Evolutionary conservation across 1,140 invertebrate species (phyloP), one percentile per base, ranked within the genome.

Genomic region (Macrotrachela quadricornifera): DNA sequence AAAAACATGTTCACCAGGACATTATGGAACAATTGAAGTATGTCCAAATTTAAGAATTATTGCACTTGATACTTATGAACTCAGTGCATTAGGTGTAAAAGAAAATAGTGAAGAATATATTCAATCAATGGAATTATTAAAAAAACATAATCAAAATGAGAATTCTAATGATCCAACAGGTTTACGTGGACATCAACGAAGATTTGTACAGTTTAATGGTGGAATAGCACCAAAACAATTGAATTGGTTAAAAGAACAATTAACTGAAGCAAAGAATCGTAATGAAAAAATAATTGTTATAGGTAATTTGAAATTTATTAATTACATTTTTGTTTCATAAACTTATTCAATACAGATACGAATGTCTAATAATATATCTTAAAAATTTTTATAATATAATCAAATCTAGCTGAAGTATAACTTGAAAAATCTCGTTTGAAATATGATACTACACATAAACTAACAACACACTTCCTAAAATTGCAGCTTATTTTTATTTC

Each of bases 141-240:
- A 36, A 46, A 21, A 61, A 49, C 38, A 53, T 18, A 68, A 71
- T 58, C 52, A 58, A 0, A 64, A 68, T 51, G 37, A 57, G 37
- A 56, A 67, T 51, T 57, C 56, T 45, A 64, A 66, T 57, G 50
- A 54, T 15, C 10, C 17, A 61, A 16, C 64, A 69, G 55, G 50
- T 59, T 0, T 64, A 67, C 49, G 17, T 56, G 18, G 56, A 66
- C 46, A 56, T 54, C 42, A 63, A 64, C 55, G 51, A 56, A 44
- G 66, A n/a, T 69, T 66, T 59, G 62, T 64, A 17, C 57, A 58
- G 16, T 66, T 57, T 49, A 70, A 70, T 63, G 69, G 68, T 15
- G 69, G 62, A n/a, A 17, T 68, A 10, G 56, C 60, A 16, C n/a
- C 56, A 16, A 41, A 58, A 16, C 68, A 71, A 58, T 18, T 69